These are phyloP conservation scores for Nansenia antarctica DNA, from an alignment of 2,113 vertebrate species.

Conservation along the genomic window DNA sequence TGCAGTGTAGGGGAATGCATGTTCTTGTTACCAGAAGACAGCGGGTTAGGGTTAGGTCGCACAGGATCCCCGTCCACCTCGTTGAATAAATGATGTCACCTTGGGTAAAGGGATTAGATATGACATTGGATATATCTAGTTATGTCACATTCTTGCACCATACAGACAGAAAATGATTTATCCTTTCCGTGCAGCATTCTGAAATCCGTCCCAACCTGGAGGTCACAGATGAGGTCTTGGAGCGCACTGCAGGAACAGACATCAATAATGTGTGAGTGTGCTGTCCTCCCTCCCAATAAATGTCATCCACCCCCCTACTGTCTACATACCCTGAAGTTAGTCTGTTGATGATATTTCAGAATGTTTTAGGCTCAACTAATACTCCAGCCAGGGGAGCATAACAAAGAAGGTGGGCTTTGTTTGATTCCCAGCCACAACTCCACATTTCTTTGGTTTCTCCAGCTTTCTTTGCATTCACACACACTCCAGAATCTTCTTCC, in stretches of 20 bases:
- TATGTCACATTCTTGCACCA: neutral
- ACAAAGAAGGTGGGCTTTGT: too few relatives aligned
- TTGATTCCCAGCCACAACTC: too few relatives aligned
- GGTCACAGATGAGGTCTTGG: constrained; percentile 87
- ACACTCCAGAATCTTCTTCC: too few relatives aligned
- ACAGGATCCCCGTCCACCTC: neutral
- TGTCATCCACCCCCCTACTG: neutral
- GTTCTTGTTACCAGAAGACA: neutral
- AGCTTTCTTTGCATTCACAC: too few relatives aligned
- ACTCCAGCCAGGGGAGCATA: too few relatives aligned
- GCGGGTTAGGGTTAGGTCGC: too few relatives aligned
- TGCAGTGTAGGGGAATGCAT: neutral
- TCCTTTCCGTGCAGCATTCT: constrained; percentile 73
- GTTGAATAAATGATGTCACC: neutral
- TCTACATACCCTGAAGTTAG: too few relatives aligned
- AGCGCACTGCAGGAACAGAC: constrained; percentile 88
- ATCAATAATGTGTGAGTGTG: constrained; percentile 93
- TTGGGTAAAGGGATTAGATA: too few relatives aligned
- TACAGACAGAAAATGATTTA: neutral
- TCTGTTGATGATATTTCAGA: too few relatives aligned
- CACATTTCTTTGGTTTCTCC: too few relatives aligned
- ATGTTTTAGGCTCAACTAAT: too few relatives aligned
- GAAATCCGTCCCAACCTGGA: constrained; percentile 90
- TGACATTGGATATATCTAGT: neutral
- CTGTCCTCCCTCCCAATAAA: neutral